A percentile compares a stretch with the other conserved stretches of the same genome.
phyloP scores from a whole-genome alignment of 2,113 vertebrate genomes.

The Regulus satrapa region DNA sequence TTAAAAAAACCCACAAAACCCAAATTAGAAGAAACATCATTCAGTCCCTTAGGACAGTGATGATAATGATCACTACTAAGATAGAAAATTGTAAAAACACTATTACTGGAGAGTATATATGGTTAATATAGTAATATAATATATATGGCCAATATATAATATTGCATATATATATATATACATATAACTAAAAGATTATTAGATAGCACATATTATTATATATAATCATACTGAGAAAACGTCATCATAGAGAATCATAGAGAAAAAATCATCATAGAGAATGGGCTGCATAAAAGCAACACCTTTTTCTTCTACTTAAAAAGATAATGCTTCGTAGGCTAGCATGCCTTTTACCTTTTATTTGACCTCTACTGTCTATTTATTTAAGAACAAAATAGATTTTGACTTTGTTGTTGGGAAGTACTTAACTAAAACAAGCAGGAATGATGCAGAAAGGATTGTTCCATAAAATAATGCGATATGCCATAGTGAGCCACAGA shows the following conservation, averaged over 20 bases:
- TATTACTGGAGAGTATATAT: background rate
- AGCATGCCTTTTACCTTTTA: background rate
- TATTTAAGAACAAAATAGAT: background rate
- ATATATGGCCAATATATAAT: background rate
- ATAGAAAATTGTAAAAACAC: background rate
- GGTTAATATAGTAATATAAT: background rate
- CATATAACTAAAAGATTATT: too few relatives aligned
- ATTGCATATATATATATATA: too few relatives aligned
- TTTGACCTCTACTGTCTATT: background rate
- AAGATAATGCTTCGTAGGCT: background rate
- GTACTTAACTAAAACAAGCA: background rate
- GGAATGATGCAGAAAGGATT: background rate
- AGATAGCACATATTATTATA: too few relatives aligned
- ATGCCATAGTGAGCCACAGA: background rate
- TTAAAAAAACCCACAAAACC: background rate
- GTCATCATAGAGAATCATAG: too few relatives aligned
- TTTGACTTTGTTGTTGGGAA: background rate
- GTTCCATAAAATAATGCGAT: background rate
- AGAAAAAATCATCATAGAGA: background rate
- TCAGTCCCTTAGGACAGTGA: background rate
- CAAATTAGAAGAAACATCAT: background rate
- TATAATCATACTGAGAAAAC: background rate
- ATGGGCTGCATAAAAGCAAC: background rate
- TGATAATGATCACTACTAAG: background rate
- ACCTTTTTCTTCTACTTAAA: background rate